These are phyloP conservation scores for Neelides folsomi DNA, from an alignment of 2,888 invertebrate species.

Conservation along the genomic window DNA sequence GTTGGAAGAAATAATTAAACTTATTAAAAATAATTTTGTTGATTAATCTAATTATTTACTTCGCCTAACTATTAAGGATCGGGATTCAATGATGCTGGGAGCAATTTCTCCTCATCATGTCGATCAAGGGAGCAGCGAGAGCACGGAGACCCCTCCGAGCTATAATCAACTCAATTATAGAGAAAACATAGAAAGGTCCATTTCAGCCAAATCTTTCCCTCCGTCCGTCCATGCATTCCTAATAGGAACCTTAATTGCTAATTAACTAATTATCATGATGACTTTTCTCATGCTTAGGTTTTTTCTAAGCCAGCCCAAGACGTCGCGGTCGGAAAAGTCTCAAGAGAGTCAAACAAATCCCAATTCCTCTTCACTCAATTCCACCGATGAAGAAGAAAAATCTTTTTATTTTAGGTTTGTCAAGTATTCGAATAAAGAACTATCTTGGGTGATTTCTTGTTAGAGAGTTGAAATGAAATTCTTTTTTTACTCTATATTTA, in stretches of 20 bases:
- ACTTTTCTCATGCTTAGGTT: constrained; percentile 39
- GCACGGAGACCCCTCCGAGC: constrained; percentile 63
- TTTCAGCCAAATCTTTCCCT: neutral
- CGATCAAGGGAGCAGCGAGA: constrained; percentile 58
- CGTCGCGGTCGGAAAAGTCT: constrained; percentile 45
- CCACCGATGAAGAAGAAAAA: constrained; percentile 34
- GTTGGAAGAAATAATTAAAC: too few relatives aligned
- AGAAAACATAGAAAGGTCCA: constrained; percentile 57
- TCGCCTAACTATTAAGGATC: constrained; percentile 47
- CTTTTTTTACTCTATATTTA: too few relatives aligned
- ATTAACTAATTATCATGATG: neutral
- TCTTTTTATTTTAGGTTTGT: too few relatives aligned
- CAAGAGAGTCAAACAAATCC: constrained; percentile 34
- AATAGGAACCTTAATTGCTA: neutral
- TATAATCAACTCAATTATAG: constrained; percentile 76
- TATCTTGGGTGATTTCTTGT: too few relatives aligned
- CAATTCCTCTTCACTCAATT: constrained; percentile 1
- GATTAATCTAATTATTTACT: too few relatives aligned
- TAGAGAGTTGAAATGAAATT: too few relatives aligned
- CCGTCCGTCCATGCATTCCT: too few relatives aligned
- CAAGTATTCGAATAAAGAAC: too few relatives aligned
- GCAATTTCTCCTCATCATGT: constrained; percentile 72
- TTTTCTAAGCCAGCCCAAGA: constrained; percentile 53
- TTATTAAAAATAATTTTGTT: too few relatives aligned
- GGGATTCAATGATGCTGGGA: constrained; percentile 67